Percentiles rank a stretch among this genome's conserved stretches.
These are phyloP conservation scores for Ochlodes sylvanus DNA, from an alignment of 2,888 invertebrate genomes.

Conservation along the genomic window DNA sequence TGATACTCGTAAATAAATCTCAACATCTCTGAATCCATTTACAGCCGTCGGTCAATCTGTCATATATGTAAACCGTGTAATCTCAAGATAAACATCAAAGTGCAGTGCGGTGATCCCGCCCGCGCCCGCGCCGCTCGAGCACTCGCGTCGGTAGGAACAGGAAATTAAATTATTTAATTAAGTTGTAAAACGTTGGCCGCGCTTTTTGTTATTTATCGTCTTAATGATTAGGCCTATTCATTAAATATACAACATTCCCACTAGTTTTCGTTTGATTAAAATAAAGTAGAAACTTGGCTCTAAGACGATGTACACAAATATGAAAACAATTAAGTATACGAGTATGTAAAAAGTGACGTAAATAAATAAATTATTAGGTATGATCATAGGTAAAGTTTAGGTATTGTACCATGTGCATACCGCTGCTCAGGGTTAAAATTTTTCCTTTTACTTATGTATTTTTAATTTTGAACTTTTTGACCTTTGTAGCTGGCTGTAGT, in stretches of 20 bases:
- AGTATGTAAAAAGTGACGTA: too few relatives aligned
- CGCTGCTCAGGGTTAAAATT: too few relatives aligned
- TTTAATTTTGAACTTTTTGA: too few relatives aligned
- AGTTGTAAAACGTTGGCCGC: slow-evolving; percentile 15
- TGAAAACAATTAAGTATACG: too few relatives aligned
- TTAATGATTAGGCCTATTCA: background rate
- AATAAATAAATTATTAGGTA: too few relatives aligned
- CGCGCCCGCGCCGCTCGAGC: background rate
- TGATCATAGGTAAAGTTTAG: too few relatives aligned
- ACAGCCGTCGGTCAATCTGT: slow-evolving; percentile 21
- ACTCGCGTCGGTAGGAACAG: slow-evolving; percentile 9
- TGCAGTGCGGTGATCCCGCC: background rate
- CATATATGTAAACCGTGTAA: slow-evolving; percentile 25
- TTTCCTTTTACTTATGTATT: too few relatives aligned
- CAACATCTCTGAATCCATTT: slow-evolving; percentile 12
- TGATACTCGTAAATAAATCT: slow-evolving; percentile 22
- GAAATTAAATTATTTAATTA: slow-evolving; percentile 29
- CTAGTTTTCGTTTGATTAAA: background rate
- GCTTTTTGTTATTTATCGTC: slow-evolving; percentile 7
- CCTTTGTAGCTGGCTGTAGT: too few relatives aligned
- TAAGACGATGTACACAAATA: too few relatives aligned
- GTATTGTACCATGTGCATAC: too few relatives aligned
- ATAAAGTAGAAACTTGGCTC: too few relatives aligned
- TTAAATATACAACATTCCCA: background rate
- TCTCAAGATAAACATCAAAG: slow-evolving; percentile 26